Percentiles rank a stretch among this genome's conserved stretches.
Conservation (phyloP, 2,888 invertebrate genomes). For the Lepeophtheirus nordmannii region DNA sequence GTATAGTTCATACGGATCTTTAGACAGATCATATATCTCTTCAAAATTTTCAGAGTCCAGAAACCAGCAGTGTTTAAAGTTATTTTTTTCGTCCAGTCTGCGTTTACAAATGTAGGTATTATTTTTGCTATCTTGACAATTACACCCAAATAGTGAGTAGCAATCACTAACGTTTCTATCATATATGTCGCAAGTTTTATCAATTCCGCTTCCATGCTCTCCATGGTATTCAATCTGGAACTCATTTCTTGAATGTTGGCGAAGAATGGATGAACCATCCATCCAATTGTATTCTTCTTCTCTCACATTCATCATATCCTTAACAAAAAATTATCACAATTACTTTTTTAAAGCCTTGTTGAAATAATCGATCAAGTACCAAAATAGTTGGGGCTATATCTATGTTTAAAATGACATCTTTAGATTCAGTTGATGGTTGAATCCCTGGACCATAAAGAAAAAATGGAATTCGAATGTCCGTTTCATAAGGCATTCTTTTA, state of each 20-base stretch:
- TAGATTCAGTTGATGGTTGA: constrained; percentile 31
- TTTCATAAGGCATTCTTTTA: constrained; percentile 77
- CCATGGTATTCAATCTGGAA: constrained; percentile 69
- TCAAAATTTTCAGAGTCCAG: constrained; percentile 40
- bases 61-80: constrained; percentile 15
- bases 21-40: constrained; percentile 57
- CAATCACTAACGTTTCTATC: constrained; percentile 26
- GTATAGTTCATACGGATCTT: constrained; percentile 53
- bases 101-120: constrained; percentile 69
- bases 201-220: constrained; percentile 46
- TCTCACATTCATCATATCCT: background rate
- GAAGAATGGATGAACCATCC: background rate
- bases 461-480: constrained; percentile 68
- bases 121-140: constrained; percentile 67
- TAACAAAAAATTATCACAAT: constrained; percentile 29
- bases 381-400: constrained; percentile 71
- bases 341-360: constrained; percentile 35
- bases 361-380: constrained; percentile 35
- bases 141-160: constrained; percentile 41
- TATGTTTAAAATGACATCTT: constrained; percentile 52
- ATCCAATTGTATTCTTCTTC: background rate
- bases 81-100: constrained; percentile 39
- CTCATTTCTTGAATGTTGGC: constrained; percentile 37
- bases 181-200: constrained; percentile 29
- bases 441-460: constrained; percentile 60